Evolutionary conservation across 2,113 vertebrate species (phyloP).

Genomic region (Esox niger): DNA sequence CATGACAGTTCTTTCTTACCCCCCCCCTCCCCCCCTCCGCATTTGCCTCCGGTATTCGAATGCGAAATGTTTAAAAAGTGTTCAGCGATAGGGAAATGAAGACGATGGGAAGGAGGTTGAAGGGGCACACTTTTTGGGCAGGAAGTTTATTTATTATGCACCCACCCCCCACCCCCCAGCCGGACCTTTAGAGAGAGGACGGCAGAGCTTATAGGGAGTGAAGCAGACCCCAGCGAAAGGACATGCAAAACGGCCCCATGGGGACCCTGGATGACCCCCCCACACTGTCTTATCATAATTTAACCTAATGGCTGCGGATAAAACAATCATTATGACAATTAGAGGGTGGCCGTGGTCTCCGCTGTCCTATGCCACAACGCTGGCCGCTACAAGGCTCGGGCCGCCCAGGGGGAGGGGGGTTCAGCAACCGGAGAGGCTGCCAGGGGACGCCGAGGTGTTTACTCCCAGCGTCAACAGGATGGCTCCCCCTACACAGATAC

Average conservation of each 20-base stretch:
- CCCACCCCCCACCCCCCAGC: too few species aligned
- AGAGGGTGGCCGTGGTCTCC: slow-evolving; percentile 63
- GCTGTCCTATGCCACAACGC: slow-evolving; percentile 71
- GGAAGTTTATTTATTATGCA: slow-evolving; percentile 74
- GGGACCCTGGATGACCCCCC: slow-evolving; percentile 42
- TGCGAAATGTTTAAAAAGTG: slow-evolving; percentile 54
- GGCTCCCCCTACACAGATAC: slow-evolving; percentile 75
- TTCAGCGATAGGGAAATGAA: slow-evolving; percentile 40
- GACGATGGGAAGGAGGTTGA: slow-evolving; percentile 34
- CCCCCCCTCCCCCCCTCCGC: too few species aligned
- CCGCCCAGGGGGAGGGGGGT: too few species aligned
- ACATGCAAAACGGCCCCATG: slow-evolving; percentile 50
- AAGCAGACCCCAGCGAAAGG: slow-evolving; percentile 61
- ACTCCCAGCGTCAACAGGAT: slow-evolving; percentile 79
- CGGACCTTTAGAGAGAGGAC: slow-evolving; percentile 47
- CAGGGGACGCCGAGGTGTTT: slow-evolving; percentile 74
- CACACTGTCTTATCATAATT: slow-evolving; percentile 65
- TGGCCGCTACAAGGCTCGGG: slow-evolving; percentile 46
- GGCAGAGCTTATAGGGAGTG: slow-evolving; percentile 53
- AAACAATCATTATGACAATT: slow-evolving; percentile 74
- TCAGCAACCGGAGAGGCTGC: too few species aligned
- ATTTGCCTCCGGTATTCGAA: too few species aligned
- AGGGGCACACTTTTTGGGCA: slow-evolving; percentile 61
- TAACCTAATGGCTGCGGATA: slow-evolving; percentile 68
- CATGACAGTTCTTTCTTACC: slow-evolving; percentile 11